Evolutionary conservation across 2,888 invertebrate species (phyloP).

Genomic region (Troides oblongomaculatus): DNA sequence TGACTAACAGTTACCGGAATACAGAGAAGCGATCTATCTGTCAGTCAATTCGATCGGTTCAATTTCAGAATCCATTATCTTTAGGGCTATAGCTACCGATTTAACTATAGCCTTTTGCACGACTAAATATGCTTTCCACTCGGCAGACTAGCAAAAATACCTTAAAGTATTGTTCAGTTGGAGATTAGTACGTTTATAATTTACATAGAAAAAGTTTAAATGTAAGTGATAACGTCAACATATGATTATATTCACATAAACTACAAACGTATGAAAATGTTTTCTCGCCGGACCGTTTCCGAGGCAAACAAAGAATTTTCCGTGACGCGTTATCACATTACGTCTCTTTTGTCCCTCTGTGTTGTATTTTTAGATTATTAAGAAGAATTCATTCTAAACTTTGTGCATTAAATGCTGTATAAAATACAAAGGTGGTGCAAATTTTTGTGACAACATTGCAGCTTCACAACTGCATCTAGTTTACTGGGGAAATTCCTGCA

Average conservation of each 20-base stretch:
- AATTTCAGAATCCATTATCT: no score
- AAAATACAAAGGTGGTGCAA: background rate
- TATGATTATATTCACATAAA: background rate
- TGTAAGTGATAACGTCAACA: background rate
- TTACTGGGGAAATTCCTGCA: no score
- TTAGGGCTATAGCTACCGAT: no score
- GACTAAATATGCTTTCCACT: no score
- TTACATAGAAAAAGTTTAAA: background rate
- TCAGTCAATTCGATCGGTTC: no score
- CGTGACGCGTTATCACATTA: constrained; percentile 45
- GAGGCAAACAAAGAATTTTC: constrained; percentile 38
- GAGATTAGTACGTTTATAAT: background rate
- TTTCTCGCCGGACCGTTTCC: background rate
- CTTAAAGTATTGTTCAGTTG: no score
- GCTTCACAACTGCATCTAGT: no score
- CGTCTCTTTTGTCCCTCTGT: constrained; percentile 40
- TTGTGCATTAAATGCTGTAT: background rate
- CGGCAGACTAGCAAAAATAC: no score
- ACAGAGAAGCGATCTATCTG: no score
- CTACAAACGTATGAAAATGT: background rate
- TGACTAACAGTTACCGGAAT: no score
- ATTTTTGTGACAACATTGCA: no score
- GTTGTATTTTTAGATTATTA: constrained; percentile 41
- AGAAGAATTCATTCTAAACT: background rate
- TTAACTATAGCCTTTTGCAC: no score